These are phyloP conservation scores for Brachionus plicatilis DNA, from an alignment of 1,140 invertebrate genomes.

Conservation along the genomic window DNA sequence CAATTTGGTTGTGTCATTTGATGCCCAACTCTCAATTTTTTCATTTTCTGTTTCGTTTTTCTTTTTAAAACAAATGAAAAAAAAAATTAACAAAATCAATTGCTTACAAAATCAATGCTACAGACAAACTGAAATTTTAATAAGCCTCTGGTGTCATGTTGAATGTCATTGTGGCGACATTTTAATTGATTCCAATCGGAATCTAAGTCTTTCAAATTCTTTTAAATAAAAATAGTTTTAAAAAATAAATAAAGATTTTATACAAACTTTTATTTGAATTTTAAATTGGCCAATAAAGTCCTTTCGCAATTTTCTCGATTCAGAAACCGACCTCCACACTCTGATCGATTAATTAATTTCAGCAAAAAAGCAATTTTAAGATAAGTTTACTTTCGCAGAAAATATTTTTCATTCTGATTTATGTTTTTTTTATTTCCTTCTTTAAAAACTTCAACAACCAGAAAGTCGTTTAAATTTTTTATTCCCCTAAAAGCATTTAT, in stretches of 20 bases:
- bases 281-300: constrained; percentile 3
- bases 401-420: not conserved
- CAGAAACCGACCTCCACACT: not conserved
- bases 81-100: not conserved
- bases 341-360: not conserved
- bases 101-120: not conserved
- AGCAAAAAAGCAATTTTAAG: not conserved
- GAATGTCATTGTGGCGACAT: not conserved
- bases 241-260: not conserved
- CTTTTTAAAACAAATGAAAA: not conserved
- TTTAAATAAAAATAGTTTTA: not conserved
- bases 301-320: not conserved
- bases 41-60: not conserved
- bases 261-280: not conserved
- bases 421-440: not conserved
- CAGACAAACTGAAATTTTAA: not conserved
- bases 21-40: not conserved
- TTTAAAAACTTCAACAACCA: not conserved
- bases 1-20: not conserved
- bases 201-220: not conserved
- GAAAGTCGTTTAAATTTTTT: not conserved
- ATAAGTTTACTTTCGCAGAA: not conserved
- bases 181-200: not conserved
- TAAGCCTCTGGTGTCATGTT: not conserved
- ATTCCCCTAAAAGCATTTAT: not conserved